Conservation (phyloP, 1,140 invertebrate genomes). For the Stegodyphus mimosarum region DNA sequence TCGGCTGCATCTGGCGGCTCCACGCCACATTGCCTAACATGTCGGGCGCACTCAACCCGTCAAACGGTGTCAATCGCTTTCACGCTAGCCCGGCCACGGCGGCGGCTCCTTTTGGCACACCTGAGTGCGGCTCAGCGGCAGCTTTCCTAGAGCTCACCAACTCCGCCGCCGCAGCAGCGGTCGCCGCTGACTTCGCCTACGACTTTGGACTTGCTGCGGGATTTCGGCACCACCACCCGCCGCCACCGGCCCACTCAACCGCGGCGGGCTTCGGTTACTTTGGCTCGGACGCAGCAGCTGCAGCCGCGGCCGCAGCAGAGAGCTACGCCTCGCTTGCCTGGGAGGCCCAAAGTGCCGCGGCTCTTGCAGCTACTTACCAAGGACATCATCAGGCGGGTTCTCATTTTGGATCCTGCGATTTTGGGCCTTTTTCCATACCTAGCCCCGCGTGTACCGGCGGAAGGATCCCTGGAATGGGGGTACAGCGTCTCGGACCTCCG, state of each 20-base stretch:
- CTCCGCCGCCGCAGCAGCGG: conserved; percentile 29
- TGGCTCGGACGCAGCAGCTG: conserved; percentile 22
- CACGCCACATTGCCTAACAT: conserved; percentile 46
- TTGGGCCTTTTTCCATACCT: conserved; percentile 24
- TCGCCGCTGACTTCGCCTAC: conserved; percentile 50
- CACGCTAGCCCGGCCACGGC: conserved; percentile 52
- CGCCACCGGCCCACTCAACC: conserved; percentile 22
- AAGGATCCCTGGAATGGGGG: conserved; percentile 10
- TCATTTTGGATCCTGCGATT: conserved; percentile 18
- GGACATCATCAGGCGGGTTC: not conserved
- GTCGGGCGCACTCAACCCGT: conserved; percentile 62
- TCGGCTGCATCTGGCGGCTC: conserved; percentile 48
- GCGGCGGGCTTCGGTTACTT: conserved; percentile 17
- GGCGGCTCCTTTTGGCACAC: conserved; percentile 47
- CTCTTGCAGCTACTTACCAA: conserved; percentile 26
- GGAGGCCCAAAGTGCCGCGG: conserved; percentile 35
- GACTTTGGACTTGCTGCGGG: conserved; percentile 39
- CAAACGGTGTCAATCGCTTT: conserved; percentile 62
- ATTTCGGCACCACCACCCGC: conserved; percentile 7
- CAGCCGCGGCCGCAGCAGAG: conserved; percentile 34
- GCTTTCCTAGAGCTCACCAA: conserved; percentile 60
- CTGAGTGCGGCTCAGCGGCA: conserved; percentile 57
- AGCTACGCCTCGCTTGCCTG: conserved; percentile 49
- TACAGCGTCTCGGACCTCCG: not conserved
- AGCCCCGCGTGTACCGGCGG: not conserved